phyloP scores from a whole-genome alignment of 23 tunicate species.

The Styela clava region DNA sequence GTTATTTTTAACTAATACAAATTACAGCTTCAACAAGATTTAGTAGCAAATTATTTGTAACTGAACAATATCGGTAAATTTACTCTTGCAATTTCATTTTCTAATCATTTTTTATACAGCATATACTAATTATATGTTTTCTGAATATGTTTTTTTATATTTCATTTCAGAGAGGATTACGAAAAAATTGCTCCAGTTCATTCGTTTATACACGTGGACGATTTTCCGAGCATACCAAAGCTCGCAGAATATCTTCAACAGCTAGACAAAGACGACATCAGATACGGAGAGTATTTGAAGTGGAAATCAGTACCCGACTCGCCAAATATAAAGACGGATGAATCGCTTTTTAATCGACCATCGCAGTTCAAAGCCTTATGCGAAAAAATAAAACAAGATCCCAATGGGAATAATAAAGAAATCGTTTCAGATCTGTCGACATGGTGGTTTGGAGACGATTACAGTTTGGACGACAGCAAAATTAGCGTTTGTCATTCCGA shows the following conservation, averaged over 20 bases:
- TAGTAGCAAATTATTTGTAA: no score
- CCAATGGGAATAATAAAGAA: not conserved
- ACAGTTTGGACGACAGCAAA: not conserved
- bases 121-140: no score
- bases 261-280: slow-evolving; percentile 25
- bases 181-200: slow-evolving; percentile 49
- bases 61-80: no score
- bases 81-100: no score
- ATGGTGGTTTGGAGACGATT: slow-evolving; percentile 75
- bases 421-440: slow-evolving; percentile 22
- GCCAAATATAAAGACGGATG: not conserved
- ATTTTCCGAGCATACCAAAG: slow-evolving; percentile 39
- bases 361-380: not conserved
- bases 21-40: no score
- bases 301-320: slow-evolving; percentile 16
- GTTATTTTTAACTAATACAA: no score
- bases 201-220: slow-evolving; percentile 74
- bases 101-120: no score
- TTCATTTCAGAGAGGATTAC: slow-evolving; percentile 43
- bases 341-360: not conserved
- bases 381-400: slow-evolving; percentile 3
- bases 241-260: slow-evolving; percentile 42
- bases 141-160: no score
- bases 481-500: slow-evolving; percentile 19
- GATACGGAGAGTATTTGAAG: slow-evolving; percentile 40